These are phyloP conservation scores for Dastarcus helophoroides DNA, from an alignment of 2,888 invertebrate species.

Conservation along the genomic window DNA sequence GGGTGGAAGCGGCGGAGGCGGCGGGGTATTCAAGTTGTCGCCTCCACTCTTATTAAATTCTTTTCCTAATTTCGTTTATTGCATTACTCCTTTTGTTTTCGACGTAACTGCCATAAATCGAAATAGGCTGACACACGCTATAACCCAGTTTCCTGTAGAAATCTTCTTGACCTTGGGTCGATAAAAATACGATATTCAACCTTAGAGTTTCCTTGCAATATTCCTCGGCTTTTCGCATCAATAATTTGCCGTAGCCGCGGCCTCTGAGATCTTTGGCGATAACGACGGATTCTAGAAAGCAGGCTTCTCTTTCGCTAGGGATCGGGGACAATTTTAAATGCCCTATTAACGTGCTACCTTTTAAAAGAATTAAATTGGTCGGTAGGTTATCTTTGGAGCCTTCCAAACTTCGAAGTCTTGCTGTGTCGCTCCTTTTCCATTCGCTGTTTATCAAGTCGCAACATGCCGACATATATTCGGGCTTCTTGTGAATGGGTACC, in stretches of 20 bases:
- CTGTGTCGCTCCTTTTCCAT: constrained; percentile 74
- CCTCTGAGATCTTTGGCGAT: constrained; percentile 60
- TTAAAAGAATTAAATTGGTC: constrained; percentile 57
- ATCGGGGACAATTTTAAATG: constrained; percentile 70
- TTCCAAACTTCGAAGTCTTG: constrained; percentile 62
- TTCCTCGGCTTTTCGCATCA: constrained; percentile 64
- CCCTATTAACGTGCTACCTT: constrained; percentile 50
- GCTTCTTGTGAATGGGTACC: constrained; percentile 50
- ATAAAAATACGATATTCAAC: constrained; percentile 47
- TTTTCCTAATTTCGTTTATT: too few relatives aligned
- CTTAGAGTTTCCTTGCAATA: constrained; percentile 53
- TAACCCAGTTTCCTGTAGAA: constrained; percentile 70
- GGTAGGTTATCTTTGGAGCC: constrained; percentile 62
- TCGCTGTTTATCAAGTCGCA: constrained; percentile 72
- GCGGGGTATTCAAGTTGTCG: too few relatives aligned
- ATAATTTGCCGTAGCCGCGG: constrained; percentile 61
- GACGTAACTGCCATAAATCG: constrained; percentile 63
- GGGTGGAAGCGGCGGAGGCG: too few relatives aligned
- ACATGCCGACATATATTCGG: constrained; percentile 58
- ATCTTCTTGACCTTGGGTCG: constrained; percentile 53
- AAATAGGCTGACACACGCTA: constrained; percentile 52
- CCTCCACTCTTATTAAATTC: too few relatives aligned
- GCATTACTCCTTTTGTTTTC: too few relatives aligned
- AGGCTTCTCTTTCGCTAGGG: constrained; percentile 55
- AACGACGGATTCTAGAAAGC: constrained; percentile 74